Conservation (phyloP, 2,797 vertebrate species). For the Percopsis omiscomaycus region DNA sequence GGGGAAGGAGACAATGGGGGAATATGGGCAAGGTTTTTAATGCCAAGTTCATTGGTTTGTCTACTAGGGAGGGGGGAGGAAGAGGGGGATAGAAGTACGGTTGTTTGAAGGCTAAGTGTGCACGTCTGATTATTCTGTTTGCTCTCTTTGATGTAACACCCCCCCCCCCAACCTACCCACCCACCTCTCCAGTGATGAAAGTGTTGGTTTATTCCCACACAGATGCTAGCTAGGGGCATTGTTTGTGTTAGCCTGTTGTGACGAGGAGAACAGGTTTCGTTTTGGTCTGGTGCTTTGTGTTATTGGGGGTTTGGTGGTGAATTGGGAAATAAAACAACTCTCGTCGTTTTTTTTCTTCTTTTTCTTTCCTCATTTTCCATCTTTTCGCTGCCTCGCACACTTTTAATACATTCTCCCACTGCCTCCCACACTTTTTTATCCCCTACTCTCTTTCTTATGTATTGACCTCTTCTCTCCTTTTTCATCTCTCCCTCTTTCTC, state of each 20-base stretch:
- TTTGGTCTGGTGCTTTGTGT: conserved; percentile 6
- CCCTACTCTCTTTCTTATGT: conserved; percentile 10
- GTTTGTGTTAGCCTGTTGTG: conserved; percentile 11
- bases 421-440: neutral
- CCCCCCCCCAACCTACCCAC: neutral
- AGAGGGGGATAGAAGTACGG: neutral
- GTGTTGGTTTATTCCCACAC: conserved; percentile 24
- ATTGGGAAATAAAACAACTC: neutral
- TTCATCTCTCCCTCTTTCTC: conserved; percentile 18
- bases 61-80: conserved; percentile 6
- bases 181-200: conserved; percentile 9
- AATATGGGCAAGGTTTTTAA: conserved; percentile 49
- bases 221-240: neutral
- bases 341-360: neutral
- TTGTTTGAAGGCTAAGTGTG: conserved; percentile 42
- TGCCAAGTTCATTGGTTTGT: conserved; percentile 59
- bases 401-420: neutral
- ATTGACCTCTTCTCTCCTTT: conserved; percentile 2
- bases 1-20: conserved; percentile 23
- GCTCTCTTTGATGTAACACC: conserved; percentile 40
- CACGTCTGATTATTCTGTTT: conserved; percentile 30
- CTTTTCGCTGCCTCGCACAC: neutral
- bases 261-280: neutral
- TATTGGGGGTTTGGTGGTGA: neutral
- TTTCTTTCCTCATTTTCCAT: neutral